Percentiles rank a stretch among this genome's conserved stretches.
Conservation (phyloP, 2,888 invertebrate species). For the Nowickia ferox region DNA sequence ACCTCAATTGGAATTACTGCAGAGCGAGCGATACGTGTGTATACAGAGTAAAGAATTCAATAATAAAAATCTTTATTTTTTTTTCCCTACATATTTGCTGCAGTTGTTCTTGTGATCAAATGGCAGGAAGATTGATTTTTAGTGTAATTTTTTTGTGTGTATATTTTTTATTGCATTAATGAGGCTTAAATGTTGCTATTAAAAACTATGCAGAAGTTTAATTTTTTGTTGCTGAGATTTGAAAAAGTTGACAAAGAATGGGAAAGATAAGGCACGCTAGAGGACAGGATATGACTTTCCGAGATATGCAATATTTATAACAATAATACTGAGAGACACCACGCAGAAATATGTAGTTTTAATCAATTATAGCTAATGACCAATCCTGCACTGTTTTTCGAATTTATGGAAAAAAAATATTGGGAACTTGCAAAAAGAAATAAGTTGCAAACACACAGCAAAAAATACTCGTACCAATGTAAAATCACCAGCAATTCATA, state of each 20-base stretch:
- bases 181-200: conserved; percentile 73
- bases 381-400: too few species aligned
- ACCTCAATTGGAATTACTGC: conserved; percentile 56
- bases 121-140: conserved; percentile 53
- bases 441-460: too few species aligned
- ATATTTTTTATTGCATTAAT: conserved; percentile 73
- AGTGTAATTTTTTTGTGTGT: conserved; percentile 24
- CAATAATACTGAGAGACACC: not conserved
- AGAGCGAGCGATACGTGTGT: conserved; percentile 52
- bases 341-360: too few species aligned
- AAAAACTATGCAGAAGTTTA: conserved; percentile 70
- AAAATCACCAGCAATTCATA: too few species aligned
- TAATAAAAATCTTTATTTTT: conserved; percentile 49
- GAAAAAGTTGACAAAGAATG: conserved; percentile 44
- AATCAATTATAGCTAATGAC: too few species aligned
- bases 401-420: too few species aligned
- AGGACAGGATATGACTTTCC: not conserved
- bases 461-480: too few species aligned
- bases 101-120: conserved; percentile 52
- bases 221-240: conserved; percentile 53
- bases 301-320: not conserved
- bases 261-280: conserved; percentile 27
- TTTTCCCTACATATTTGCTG: conserved; percentile 7
- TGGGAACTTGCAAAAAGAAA: too few species aligned
- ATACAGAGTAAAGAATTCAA: conserved; percentile 61